Evolutionary conservation across 2,113 vertebrate species (phyloP).

Genomic region (Cromileptes altivelis): DNA sequence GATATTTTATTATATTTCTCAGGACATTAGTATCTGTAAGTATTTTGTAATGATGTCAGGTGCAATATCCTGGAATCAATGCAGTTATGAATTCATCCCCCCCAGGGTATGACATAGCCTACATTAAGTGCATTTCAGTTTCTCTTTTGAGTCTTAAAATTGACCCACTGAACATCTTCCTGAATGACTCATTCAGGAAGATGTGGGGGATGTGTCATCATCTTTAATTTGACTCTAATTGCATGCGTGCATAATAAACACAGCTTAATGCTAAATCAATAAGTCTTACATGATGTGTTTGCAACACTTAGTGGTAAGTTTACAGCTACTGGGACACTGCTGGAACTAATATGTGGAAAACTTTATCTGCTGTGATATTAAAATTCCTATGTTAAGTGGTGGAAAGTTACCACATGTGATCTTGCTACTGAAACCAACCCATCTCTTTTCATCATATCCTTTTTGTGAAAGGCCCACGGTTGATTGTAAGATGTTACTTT

Average conservation of each 20-base stretch:
- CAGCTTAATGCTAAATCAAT: constrained; percentile 11
- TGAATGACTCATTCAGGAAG: constrained; percentile 32
- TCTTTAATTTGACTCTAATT: constrained; percentile 31
- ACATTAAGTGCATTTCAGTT: not conserved
- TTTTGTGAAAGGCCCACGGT: not conserved
- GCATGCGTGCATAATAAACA: constrained; percentile 12
- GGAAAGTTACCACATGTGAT: not conserved
- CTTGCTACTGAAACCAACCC: too few species aligned
- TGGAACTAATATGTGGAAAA: not conserved
- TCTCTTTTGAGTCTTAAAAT: constrained; percentile 3
- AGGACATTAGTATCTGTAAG: not conserved
- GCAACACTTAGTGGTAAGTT: not conserved
- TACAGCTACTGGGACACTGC: not conserved
- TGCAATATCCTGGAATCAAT: not conserved
- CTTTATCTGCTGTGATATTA: not conserved
- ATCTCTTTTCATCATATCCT: not conserved
- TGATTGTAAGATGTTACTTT: constrained; percentile 1
- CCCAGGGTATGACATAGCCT: not conserved
- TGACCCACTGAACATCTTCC: not conserved
- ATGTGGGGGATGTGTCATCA: constrained; percentile 11
- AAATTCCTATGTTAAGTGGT: not conserved
- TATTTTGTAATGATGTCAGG: not conserved
- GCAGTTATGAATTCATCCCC: not conserved
- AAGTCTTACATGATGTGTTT: not conserved
- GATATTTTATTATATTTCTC: not conserved